Evolutionary conservation across 2,797 vertebrate genomes (phyloP).

Genomic region (Mus caroli): DNA sequence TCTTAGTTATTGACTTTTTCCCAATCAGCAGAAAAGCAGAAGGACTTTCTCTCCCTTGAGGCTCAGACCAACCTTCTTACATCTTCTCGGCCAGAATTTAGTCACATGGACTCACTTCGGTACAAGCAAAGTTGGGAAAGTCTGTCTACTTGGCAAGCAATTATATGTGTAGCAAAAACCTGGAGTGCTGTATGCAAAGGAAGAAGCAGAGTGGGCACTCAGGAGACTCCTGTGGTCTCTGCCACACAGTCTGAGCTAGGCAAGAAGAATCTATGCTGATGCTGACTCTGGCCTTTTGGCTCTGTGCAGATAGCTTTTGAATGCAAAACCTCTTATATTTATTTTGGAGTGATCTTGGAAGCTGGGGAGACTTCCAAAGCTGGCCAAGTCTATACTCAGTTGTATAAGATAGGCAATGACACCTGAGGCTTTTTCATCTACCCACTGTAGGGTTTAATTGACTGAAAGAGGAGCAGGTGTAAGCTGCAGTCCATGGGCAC

Average conservation of each 20-base stretch:
- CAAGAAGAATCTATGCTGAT: not conserved
- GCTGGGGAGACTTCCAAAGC: not conserved
- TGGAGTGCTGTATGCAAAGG: not conserved
- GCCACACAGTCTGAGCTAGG: not conserved
- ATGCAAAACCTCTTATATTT: constrained; percentile 45
- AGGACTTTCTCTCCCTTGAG: not conserved
- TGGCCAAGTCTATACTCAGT: not conserved
- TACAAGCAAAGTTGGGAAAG: constrained; percentile 16
- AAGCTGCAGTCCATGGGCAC: constrained; percentile 24
- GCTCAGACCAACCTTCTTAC: not conserved
- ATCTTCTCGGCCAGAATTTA: not conserved
- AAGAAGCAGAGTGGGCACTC: not conserved
- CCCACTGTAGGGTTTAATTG: constrained; percentile 52
- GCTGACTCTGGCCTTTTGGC: not conserved
- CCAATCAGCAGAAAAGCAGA: not conserved
- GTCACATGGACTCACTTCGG: not conserved
- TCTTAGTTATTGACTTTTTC: not conserved
- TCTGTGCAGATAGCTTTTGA: not conserved
- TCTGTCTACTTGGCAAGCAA: constrained; percentile 16
- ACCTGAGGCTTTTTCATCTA: constrained; percentile 28
- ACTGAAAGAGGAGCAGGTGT: constrained; percentile 51
- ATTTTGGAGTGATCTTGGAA: constrained; percentile 26
- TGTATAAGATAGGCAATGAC: not conserved
- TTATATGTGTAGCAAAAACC: not conserved
- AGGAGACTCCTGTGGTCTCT: not conserved